Evolutionary conservation across 2,797 vertebrate genomes (phyloP).

Genomic region (Sternarchorhynchus goeldii): DNA sequence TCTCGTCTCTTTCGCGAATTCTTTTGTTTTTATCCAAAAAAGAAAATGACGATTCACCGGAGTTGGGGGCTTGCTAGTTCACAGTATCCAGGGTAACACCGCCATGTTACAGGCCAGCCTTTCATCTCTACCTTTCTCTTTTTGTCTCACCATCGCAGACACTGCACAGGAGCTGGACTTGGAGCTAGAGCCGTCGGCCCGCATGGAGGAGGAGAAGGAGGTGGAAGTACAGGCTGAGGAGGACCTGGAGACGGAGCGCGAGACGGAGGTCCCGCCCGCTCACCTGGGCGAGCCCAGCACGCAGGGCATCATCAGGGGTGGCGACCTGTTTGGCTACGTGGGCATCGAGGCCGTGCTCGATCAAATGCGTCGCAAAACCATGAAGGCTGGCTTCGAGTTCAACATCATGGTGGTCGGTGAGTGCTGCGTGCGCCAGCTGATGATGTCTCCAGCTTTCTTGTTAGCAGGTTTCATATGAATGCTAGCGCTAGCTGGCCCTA

Average conservation of each 20-base stretch:
- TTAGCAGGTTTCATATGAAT: no score
- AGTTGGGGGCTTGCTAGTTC: no score
- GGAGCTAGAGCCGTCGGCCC: slow-evolving; percentile 58
- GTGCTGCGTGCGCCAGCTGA: slow-evolving; percentile 50
- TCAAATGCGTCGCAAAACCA: slow-evolving; percentile 93
- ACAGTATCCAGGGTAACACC: no score
- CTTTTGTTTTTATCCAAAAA: no score
- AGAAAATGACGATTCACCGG: no score
- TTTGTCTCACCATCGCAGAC: slow-evolving; percentile 41
- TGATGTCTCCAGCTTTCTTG: no score
- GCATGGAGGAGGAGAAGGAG: slow-evolving; percentile 71
- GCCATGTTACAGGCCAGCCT: no score
- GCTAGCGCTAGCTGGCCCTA: no score
- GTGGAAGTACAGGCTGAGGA: slow-evolving; percentile 38
- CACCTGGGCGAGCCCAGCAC: slow-evolving; percentile 45
- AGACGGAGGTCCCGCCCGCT: slow-evolving; percentile 48
- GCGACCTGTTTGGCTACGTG: slow-evolving; percentile 84
- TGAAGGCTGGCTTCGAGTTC: slow-evolving; percentile 94
- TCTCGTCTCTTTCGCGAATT: no score
- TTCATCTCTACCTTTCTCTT: not conserved
- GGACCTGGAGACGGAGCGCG: slow-evolving; percentile 43
- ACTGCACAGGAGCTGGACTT: slow-evolving; percentile 56
- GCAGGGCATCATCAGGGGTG: slow-evolving; percentile 65
- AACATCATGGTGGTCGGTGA: slow-evolving; percentile 98
- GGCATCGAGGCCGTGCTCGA: slow-evolving; percentile 94